Conservation (phyloP, 2,888 invertebrate genomes). For the Dexiosoma caninum region DNA sequence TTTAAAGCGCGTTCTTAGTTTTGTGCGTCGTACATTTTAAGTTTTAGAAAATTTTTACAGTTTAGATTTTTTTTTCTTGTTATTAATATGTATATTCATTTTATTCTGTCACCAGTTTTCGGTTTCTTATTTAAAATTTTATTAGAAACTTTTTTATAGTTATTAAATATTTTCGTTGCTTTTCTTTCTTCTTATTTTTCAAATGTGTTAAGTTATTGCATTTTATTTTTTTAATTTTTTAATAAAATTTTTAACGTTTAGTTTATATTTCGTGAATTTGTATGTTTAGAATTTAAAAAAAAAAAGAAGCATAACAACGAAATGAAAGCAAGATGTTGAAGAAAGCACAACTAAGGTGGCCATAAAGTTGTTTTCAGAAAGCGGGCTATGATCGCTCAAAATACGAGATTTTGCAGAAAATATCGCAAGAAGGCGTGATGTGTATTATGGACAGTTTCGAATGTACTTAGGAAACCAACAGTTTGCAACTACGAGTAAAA, state of each 20-base stretch:
- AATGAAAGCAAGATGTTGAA: background rate
- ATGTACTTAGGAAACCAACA: no score
- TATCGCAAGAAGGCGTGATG: no score
- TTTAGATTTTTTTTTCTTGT: background rate
- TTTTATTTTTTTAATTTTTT: background rate
- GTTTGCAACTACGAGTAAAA: no score
- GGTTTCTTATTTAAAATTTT: background rate
- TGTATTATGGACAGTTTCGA: no score
- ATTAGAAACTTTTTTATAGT: conserved; percentile 1
- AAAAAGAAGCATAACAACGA: background rate
- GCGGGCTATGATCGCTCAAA: no score
- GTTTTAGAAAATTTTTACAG: background rate
- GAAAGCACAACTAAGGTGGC: conserved; percentile 15
- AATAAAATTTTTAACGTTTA: background rate
- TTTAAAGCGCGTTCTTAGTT: no score
- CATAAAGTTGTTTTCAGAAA: no score
- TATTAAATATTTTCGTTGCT: background rate
- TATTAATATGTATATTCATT: background rate
- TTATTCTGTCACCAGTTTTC: background rate
- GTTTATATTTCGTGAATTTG: background rate
- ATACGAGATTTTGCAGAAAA: no score
- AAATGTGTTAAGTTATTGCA: background rate
- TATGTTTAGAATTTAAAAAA: no score
- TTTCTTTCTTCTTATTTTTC: background rate
- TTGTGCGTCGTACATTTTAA: background rate